Conservation (phyloP, 1,140 invertebrate genomes). For the Ctenoplectra terminalis region DNA sequence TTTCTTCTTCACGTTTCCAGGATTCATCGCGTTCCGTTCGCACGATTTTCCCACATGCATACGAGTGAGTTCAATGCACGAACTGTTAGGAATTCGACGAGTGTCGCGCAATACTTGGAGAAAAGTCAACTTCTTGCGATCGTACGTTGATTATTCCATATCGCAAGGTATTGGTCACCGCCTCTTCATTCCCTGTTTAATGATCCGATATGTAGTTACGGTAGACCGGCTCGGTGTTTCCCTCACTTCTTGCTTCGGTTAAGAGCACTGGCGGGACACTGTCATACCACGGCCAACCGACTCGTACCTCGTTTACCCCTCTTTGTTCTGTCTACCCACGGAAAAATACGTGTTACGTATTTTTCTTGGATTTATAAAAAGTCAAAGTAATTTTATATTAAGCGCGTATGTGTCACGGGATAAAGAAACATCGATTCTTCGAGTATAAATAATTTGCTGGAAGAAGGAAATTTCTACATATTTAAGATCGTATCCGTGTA, state of each 20-base stretch:
- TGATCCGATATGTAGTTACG: neutral
- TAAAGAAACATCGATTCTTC: no score
- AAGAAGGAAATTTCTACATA: no score
- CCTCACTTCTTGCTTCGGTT: constrained; percentile 23
- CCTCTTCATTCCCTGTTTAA: constrained; percentile 32
- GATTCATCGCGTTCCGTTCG: constrained; percentile 12
- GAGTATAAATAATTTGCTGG: no score
- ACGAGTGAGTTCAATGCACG: neutral
- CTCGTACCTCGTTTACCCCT: constrained; percentile 15
- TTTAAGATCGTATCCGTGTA: no score
- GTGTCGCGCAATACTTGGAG: neutral
- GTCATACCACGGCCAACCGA: neutral
- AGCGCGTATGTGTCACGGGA: no score
- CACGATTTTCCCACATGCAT: neutral
- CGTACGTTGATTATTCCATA: constrained; percentile 1
- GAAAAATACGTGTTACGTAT: constrained; percentile 7
- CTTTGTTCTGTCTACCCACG: constrained; percentile 17
- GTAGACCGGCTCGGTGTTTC: constrained; percentile 2
- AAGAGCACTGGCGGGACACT: neutral
- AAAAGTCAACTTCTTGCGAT: neutral
- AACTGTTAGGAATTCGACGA: neutral
- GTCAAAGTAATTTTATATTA: no score
- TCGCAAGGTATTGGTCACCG: constrained; percentile 24
- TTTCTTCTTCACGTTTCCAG: constrained; percentile 43
- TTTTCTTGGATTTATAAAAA: neutral